Evolutionary conservation across 2,888 invertebrate genomes (phyloP).

Genomic region (Dendrolimus houi): DNA sequence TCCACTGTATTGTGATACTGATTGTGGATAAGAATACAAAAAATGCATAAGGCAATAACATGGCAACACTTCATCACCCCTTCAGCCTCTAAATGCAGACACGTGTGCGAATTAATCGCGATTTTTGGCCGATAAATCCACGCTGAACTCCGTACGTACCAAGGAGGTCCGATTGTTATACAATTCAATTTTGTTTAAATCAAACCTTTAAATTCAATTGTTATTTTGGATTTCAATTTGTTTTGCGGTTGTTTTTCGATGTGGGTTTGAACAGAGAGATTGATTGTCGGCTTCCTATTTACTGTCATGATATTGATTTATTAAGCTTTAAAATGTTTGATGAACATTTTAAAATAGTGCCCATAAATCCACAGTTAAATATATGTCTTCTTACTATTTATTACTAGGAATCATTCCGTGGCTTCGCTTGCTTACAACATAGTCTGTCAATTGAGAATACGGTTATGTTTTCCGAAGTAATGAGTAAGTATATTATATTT

Average conservation of each 20-base stretch:
- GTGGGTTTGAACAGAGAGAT: constrained; percentile 3
- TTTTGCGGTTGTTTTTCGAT: constrained; percentile 12
- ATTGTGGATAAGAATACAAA: too few relatives aligned
- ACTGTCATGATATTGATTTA: constrained; percentile 3
- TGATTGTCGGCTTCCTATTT: constrained; percentile 1
- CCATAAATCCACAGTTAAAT: too few relatives aligned
- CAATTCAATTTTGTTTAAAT: constrained; percentile 30
- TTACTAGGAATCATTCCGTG: too few relatives aligned
- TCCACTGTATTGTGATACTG: too few relatives aligned
- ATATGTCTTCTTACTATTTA: too few relatives aligned
- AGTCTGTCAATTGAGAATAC: too few relatives aligned
- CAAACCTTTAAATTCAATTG: constrained; percentile 9
- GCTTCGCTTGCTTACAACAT: too few relatives aligned
- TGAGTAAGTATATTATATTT: too few relatives aligned
- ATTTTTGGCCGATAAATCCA: constrained; percentile 56
- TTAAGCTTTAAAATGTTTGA: background rate
- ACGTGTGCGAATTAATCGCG: constrained; percentile 68
- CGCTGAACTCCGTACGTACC: constrained; percentile 21
- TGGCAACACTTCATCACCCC: constrained; percentile 35
- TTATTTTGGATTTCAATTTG: constrained; percentile 10
- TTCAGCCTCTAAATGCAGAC: constrained; percentile 61
- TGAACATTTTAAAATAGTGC: background rate
- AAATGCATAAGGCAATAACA: background rate
- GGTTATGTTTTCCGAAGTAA: too few relatives aligned
- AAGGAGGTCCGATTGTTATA: constrained; percentile 42